phyloP scores from a whole-genome alignment of 2,797 vertebrate species.

The Trichosurus vulpecula region DNA sequence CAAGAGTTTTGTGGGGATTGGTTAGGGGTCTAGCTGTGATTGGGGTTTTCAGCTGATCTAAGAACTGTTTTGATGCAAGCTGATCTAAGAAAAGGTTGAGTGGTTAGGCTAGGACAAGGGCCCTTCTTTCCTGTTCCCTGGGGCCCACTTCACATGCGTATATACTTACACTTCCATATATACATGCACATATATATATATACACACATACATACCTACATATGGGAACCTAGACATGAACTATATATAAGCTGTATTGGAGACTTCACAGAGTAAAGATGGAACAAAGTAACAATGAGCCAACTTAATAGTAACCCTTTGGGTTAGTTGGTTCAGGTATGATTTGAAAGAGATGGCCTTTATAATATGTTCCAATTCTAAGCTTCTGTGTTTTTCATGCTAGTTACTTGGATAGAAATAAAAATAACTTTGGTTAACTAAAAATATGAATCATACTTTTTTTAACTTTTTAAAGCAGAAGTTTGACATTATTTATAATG shows the following conservation, averaged over 20 bases:
- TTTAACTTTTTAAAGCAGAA: conserved; percentile 7
- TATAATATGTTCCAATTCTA: not conserved
- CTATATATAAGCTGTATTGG: not conserved
- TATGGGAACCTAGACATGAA: not conserved
- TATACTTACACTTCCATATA: too few species aligned
- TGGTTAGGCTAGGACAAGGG: too few species aligned
- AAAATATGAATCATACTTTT: conserved; percentile 40
- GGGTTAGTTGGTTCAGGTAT: not conserved
- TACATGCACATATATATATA: too few species aligned
- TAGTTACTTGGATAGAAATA: not conserved
- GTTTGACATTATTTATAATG: conserved; percentile 30
- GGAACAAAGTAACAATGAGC: not conserved
- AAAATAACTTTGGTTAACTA: conserved; percentile 12
- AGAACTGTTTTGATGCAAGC: too few species aligned
- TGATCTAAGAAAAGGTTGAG: too few species aligned
- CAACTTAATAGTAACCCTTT: not conserved
- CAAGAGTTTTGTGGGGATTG: too few species aligned
- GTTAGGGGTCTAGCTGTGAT: too few species aligned
- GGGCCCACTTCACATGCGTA: too few species aligned
- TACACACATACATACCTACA: not conserved
- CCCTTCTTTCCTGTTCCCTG: too few species aligned
- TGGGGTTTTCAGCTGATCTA: too few species aligned
- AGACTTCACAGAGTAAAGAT: not conserved
- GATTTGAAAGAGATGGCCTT: not conserved
- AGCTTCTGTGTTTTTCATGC: not conserved